Evolutionary conservation across 2,113 vertebrate genomes (phyloP), one percentile per base, ranked within the genome.

Genomic region (Ceyx melanurus): DNA sequence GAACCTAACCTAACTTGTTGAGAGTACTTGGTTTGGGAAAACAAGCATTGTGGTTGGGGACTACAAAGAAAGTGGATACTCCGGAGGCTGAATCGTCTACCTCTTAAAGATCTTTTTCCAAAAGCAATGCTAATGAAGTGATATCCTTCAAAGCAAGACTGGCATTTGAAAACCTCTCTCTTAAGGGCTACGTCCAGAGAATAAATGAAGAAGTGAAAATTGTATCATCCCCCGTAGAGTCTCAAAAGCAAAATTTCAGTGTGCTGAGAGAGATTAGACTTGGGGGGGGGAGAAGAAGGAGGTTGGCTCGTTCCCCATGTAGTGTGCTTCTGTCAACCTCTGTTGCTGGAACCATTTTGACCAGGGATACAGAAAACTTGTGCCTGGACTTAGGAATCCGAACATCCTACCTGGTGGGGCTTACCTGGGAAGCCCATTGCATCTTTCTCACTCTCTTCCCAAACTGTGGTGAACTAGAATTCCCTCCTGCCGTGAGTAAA

Each of bases 161-260:
- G 78, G 74, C 89, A 48, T 87, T 93, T 82, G 86, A 79, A 95
- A 77, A 92, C 88, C 80, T 82, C 53, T 31, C 68, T 92, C 91
- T 92, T 87, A 87, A 79, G 86, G 33, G 58, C 66, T 89, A 86
- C 89, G 92, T 93, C 48, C 74, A 51, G 82, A 79, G 60, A 90
- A 93, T 90, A 96, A 94, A 93, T 72, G 80, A 93, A 81, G 92
- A 94, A 94, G 58, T 45, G 6, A 96, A 96, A 94, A 89, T 61
- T 62, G 54, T 90, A 76, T 90, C 90, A 82, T 90, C 89, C 83
- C 77, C 74, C 83, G 82, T 78, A 95, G 62, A 91, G 89, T 70
- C 79, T 92, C 70, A 78, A 82, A 93, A 92, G 84, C 54, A 67
- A 94, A 90, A 73, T 85, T 82, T 92, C n/a, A 56, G 74, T 3